These are phyloP conservation scores for Channa argus DNA, from an alignment of 2,113 vertebrate species.

Conservation along the genomic window DNA sequence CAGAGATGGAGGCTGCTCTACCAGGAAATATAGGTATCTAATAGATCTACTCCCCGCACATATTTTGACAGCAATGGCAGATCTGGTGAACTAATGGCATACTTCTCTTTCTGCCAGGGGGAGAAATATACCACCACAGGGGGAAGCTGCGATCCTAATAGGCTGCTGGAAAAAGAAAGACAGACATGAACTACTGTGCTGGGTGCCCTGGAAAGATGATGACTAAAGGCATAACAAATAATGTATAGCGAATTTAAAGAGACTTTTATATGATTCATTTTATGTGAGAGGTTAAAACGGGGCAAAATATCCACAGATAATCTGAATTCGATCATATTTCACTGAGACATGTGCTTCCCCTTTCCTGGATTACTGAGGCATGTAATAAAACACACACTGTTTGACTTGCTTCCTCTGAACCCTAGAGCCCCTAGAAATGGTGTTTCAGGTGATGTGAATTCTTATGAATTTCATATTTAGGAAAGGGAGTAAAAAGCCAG, in stretches of 20 bases:
- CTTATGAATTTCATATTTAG: slow-evolving; percentile 61
- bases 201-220: slow-evolving; percentile 27
- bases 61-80: slow-evolving; percentile 74
- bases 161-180: slow-evolving; percentile 71
- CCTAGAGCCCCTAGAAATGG: slow-evolving; percentile 65
- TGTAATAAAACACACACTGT: slow-evolving; percentile 83
- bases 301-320: slow-evolving; percentile 77
- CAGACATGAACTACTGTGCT: slow-evolving; percentile 55
- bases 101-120: slow-evolving; percentile 66
- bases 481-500: slow-evolving; percentile 9
- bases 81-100: slow-evolving; percentile 76
- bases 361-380: slow-evolving; percentile 81
- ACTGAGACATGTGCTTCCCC: slow-evolving; percentile 78
- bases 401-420: slow-evolving; percentile 76
- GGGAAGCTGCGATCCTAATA: slow-evolving; percentile 72
- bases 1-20: slow-evolving; percentile 53
- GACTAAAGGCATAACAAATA: slow-evolving; percentile 55
- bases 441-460: slow-evolving; percentile 69
- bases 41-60: slow-evolving; percentile 68
- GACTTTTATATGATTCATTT: slow-evolving; percentile 77
- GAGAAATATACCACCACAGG: slow-evolving; percentile 57
- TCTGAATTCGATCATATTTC: slow-evolving; percentile 81
- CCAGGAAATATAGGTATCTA: slow-evolving; percentile 78
- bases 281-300: slow-evolving; percentile 69
- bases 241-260: slow-evolving; percentile 48